Percentiles rank a stretch among this genome's conserved stretches.
These are phyloP conservation scores for Sebastes kiyomatsui DNA, from an alignment of 2,797 vertebrate species.

Conservation along the genomic window DNA sequence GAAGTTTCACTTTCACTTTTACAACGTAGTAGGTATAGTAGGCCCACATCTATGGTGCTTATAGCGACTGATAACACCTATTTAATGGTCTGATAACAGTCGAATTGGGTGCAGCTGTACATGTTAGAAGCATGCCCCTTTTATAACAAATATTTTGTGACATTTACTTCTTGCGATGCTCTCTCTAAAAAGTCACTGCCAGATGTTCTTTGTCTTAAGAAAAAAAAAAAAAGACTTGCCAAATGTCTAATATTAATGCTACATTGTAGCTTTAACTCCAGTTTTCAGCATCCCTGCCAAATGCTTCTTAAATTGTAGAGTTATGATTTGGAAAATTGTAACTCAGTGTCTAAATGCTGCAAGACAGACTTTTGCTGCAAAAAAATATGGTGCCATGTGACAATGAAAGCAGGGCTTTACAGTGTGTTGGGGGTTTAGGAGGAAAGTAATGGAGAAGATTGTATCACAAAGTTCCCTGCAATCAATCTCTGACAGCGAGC, in stretches of 20 bases:
- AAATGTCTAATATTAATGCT: not conserved
- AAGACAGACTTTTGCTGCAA: not conserved
- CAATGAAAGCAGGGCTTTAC: not conserved
- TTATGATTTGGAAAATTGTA: not conserved
- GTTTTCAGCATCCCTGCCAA: not conserved
- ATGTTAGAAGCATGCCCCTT: not conserved
- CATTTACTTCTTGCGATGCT: not conserved
- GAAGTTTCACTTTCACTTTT: too few species aligned
- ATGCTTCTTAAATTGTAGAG: not conserved
- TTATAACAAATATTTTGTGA: not conserved
- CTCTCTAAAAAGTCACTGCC: conserved; percentile 1
- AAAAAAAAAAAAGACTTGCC: not conserved
- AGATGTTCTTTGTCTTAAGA: not conserved
- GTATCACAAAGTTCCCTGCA: not conserved
- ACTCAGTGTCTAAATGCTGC: not conserved
- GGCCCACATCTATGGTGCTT: too few species aligned
- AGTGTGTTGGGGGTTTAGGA: not conserved
- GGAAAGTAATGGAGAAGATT: conserved; percentile 15
- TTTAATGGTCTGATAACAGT: too few species aligned
- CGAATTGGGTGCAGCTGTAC: too few species aligned
- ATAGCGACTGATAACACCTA: too few species aligned
- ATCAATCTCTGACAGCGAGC: conserved; percentile 10
- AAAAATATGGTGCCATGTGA: not conserved
- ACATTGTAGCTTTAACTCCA: not conserved
- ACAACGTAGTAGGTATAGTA: too few species aligned